Evolutionary conservation across 2,888 invertebrate species (phyloP), one percentile per base, ranked within the genome.

Genomic region (Thymelicus sylvestris): DNA sequence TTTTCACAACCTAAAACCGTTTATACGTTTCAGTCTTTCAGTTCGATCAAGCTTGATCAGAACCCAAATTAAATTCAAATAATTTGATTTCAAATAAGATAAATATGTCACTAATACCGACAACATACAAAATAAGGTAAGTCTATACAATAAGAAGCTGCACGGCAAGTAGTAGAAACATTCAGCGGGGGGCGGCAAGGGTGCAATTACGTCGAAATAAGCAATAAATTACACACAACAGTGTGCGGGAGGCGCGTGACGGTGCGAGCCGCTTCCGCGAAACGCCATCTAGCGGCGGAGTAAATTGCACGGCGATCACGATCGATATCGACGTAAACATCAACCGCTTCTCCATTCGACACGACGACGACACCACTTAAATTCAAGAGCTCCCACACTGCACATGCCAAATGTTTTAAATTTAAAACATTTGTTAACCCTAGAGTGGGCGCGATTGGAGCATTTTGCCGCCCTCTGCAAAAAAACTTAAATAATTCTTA

Each of bases 221-320:
- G 76, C 78, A 82, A 83, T 84, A 85, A 83, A 84, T 84, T 82
- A 81, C 79, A 81, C 75, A 81, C 77, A 79, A 80, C 83, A 78
- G 77, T 83, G 86, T 83, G 84, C 86, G 78, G 82, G 86, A 87
- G 86, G 88, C 85, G 86, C 91, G 90, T 91, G 90, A 90, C 85
- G 88, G 78, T 78, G 81, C 75, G 77, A 82, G 81, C 80, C 78
- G 86, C 83, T 93, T 93, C 93, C 88, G 84, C 88, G 92, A 92
- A 92, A 82, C 86, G 83, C 86, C 88, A 88, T 87, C 88, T 82
- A 86, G 84, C 81, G 83, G 84, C 80, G 80, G 73, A 74, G 87
- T 84, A 92, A 92, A 91, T 92, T 91, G 89, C 89, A 75, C 78
- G 74, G 77, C 81, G 83, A 89, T 89, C 91, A 91, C 90, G 90